Percentiles rank a stretch among this genome's conserved stretches.
These are phyloP conservation scores for Trichechus manatus DNA, from an alignment of 2,113 vertebrate species.

Conservation along the genomic window DNA sequence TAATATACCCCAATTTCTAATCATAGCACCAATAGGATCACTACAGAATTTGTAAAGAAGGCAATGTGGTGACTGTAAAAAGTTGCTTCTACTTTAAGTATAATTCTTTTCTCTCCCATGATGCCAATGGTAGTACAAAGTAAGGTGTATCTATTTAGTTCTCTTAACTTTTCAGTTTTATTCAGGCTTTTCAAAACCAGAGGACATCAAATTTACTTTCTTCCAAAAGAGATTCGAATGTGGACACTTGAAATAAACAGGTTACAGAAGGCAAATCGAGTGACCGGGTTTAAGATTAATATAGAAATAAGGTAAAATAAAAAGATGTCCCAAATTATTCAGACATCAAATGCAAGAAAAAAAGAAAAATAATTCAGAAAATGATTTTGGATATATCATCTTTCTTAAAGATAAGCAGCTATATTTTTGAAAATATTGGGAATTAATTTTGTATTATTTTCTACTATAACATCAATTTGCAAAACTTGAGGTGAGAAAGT, in stretches of 20 bases:
- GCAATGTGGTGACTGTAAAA: background rate
- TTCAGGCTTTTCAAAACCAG: conserved; percentile 69
- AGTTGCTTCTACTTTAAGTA: conserved; percentile 50
- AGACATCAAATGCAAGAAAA: conserved; percentile 57
- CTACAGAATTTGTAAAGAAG: conserved; percentile 66
- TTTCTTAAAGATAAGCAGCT: conserved; percentile 70
- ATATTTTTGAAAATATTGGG: conserved; percentile 61
- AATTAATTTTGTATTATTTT: conserved; percentile 66
- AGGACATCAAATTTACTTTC: conserved; percentile 60
- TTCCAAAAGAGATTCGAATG: conserved; percentile 70
- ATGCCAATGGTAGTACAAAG: conserved; percentile 67
- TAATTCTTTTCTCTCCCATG: conserved; percentile 52
- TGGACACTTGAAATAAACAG: conserved; percentile 77
- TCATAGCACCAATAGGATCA: conserved; percentile 64
- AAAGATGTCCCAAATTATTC: conserved; percentile 42
- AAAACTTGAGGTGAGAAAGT: conserved; percentile 75
- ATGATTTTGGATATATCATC: conserved; percentile 47
- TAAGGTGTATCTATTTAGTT: conserved; percentile 69
- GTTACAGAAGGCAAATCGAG: conserved; percentile 72
- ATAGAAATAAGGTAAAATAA: conserved; percentile 55
- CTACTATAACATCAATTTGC: conserved; percentile 60
- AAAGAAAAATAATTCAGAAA: conserved; percentile 74
- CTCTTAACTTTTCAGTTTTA: conserved; percentile 64
- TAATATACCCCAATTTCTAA: conserved; percentile 51
- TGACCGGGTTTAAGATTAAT: conserved; percentile 46